A percentile compares a stretch with the other conserved stretches of the same genome.
Evolutionary conservation across 92 coral and sea anemone genomes (phyloP).

Genomic region (Zoanthus solanderi): DNA sequence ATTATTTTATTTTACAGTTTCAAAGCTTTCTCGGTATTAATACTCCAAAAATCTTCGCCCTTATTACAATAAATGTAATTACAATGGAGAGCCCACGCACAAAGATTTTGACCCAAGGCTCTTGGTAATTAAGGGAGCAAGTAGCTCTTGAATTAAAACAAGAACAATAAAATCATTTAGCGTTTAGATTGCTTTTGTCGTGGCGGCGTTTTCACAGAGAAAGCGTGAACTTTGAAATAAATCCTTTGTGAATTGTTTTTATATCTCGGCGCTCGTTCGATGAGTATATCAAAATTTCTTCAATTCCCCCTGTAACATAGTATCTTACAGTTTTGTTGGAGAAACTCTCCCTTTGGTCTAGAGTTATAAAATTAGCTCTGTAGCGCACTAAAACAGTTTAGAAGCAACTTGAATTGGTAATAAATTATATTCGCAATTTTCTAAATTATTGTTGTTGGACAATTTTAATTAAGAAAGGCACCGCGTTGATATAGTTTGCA

Average conservation of each 20-base stretch:
- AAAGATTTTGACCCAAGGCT: slow-evolving; percentile 72
- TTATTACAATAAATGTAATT: slow-evolving; percentile 80
- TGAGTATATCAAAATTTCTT: background rate
- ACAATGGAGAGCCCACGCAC: slow-evolving; percentile 64
- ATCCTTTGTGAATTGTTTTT: slow-evolving; percentile 45
- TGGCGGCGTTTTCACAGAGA: slow-evolving; percentile 76
- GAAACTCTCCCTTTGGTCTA: background rate
- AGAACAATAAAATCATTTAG: slow-evolving; percentile 90
- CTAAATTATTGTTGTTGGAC: slow-evolving; percentile 34
- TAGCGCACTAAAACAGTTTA: background rate
- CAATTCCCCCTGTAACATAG: background rate
- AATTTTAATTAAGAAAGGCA: slow-evolving; percentile 39
- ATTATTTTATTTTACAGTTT: slow-evolving; percentile 37
- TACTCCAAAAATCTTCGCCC: slow-evolving; percentile 43
- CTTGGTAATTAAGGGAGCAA: slow-evolving; percentile 81
- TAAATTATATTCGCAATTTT: slow-evolving; percentile 35
- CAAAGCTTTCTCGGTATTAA: slow-evolving; percentile 47
- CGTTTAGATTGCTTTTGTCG: slow-evolving; percentile 81
- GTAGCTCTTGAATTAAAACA: slow-evolving; percentile 82
- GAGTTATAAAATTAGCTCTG: background rate
- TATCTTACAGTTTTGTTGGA: background rate
- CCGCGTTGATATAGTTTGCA: background rate
- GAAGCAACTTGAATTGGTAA: slow-evolving; percentile 15
- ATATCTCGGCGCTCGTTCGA: slow-evolving; percentile 13
- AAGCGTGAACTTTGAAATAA: slow-evolving; percentile 66